These are phyloP conservation scores for Leptodactylus fuscus DNA, from an alignment of 2,113 vertebrate species.

Conservation along the genomic window DNA sequence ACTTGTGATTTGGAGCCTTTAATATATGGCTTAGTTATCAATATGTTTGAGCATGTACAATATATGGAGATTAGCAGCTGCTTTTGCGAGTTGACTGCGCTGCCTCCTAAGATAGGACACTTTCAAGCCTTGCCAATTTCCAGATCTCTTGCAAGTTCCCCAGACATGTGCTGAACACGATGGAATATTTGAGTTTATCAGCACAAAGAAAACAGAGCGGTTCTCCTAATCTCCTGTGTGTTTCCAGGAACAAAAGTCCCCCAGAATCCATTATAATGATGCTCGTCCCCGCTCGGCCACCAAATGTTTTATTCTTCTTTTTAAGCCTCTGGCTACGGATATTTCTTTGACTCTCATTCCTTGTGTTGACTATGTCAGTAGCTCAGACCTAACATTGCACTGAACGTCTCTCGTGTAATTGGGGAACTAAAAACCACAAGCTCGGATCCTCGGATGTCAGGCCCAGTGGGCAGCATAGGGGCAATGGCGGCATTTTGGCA, in stretches of 20 bases:
- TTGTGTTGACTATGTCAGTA: conserved; percentile 5
- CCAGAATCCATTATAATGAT: conserved; percentile 8
- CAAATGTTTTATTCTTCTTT: background rate
- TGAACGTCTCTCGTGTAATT: background rate
- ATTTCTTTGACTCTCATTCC: background rate
- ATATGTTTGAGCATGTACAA: background rate
- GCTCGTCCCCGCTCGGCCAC: background rate
- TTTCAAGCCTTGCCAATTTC: conserved; percentile 38
- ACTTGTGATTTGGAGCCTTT: background rate
- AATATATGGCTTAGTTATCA: background rate
- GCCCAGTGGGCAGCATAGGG: no score
- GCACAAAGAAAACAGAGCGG: conserved; percentile 20
- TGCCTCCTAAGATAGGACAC: conserved; percentile 2
- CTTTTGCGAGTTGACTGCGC: conserved; percentile 6
- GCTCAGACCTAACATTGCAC: background rate
- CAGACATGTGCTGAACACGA: conserved; percentile 13
- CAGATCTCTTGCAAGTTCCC: conserved; percentile 31
- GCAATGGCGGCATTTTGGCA: no score
- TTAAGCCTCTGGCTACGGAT: background rate
- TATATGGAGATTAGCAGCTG: conserved; percentile 26
- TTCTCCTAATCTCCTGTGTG: background rate
- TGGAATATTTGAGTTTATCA: conserved; percentile 37
- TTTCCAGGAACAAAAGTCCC: conserved; percentile 17
- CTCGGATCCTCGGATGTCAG: no score
- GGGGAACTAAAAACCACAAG: no score